Evolutionary conservation across 2,888 invertebrate species (phyloP).

Genomic region (Phyllotreta striolata): DNA sequence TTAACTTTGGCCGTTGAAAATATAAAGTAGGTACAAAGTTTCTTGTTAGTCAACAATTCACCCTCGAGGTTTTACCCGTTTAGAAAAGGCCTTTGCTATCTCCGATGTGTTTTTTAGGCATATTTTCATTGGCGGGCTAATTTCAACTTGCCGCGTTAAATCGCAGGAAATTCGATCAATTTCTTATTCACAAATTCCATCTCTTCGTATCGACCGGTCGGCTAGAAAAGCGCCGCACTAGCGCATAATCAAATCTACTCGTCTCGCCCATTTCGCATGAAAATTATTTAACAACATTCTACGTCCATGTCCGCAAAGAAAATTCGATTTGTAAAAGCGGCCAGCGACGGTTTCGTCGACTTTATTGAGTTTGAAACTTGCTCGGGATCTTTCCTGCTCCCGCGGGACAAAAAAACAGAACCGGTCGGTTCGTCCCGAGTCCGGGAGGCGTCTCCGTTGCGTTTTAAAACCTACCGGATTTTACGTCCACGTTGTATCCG

Average conservation of each 20-base stretch:
- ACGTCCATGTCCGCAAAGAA: conserved; percentile 25
- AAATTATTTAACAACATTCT: conserved; percentile 23
- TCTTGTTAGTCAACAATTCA: conserved; percentile 36
- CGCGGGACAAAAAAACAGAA: conserved; percentile 29
- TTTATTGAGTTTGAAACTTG: conserved; percentile 47
- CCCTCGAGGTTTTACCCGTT: neutral
- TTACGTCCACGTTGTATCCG: no score
- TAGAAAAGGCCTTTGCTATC: conserved; percentile 1
- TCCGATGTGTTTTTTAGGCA: neutral
- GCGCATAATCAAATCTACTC: conserved; percentile 3
- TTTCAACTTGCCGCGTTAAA: no score
- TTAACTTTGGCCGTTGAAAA: conserved; percentile 41
- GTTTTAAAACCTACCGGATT: no score
- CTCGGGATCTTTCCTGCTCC: conserved; percentile 33
- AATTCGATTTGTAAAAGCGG: conserved; percentile 47
- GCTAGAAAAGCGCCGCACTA: no score
- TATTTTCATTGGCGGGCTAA: conserved; percentile 4
- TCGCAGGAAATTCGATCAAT: neutral
- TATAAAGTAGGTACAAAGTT: conserved; percentile 41
- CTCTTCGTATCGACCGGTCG: neutral
- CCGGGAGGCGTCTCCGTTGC: neutral
- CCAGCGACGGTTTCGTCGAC: conserved; percentile 40
- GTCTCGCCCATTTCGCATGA: conserved; percentile 18
- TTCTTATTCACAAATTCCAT: neutral
- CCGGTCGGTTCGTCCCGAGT: conserved; percentile 1